Conservation (phyloP, 1,140 invertebrate species). For the Ceratina australensis region DNA sequence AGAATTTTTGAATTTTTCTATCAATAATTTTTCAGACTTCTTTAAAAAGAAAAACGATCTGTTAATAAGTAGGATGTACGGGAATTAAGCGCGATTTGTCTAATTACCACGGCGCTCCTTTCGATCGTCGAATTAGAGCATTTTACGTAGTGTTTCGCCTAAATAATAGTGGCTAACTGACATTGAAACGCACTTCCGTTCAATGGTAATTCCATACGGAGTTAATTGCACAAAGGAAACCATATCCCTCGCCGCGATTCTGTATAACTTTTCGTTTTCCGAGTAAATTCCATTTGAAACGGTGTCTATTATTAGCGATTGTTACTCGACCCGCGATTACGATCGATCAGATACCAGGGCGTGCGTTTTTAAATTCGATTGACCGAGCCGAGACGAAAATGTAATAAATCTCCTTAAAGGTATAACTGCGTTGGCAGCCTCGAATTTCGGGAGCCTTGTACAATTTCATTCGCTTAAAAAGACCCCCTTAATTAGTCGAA, state of each 20-base stretch:
- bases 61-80: slow-evolving; percentile 26
- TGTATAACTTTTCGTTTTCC: background rate
- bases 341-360: background rate
- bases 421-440: slow-evolving; percentile 5
- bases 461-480: slow-evolving; percentile 38
- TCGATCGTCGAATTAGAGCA: slow-evolving; percentile 6
- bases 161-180: slow-evolving; percentile 15
- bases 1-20: too few species aligned
- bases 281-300: background rate
- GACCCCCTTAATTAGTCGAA: slow-evolving; percentile 41
- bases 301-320: background rate
- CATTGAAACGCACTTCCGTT: slow-evolving; percentile 15
- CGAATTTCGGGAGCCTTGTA: slow-evolving; percentile 12
- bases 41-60: too few species aligned
- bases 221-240: slow-evolving; percentile 7
- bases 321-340: background rate
- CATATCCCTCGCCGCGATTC: background rate
- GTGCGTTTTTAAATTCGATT: background rate
- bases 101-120: background rate
- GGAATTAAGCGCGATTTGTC: slow-evolving; percentile 15
- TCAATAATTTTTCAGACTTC: too few species aligned
- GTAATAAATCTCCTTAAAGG: slow-evolving; percentile 16
- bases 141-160: background rate
- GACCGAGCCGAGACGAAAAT: slow-evolving; percentile 7
- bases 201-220: slow-evolving; percentile 6